Percentiles rank a stretch among this genome's conserved stretches.
Evolutionary conservation across 2,888 invertebrate genomes (phyloP).

Genomic region (Caenorhabditis afra): DNA sequence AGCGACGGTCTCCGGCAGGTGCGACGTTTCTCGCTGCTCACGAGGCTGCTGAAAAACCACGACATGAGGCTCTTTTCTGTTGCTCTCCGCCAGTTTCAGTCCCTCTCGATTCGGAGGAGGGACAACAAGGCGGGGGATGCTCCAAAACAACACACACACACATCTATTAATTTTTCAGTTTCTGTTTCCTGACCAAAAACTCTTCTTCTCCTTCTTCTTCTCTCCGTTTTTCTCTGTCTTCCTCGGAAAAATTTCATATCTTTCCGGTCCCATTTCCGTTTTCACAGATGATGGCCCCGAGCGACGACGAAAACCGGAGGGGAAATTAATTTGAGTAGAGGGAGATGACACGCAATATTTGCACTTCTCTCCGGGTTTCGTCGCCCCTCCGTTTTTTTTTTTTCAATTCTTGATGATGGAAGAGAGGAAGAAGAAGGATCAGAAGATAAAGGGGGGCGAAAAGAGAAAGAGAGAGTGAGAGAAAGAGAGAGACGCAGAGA

Average conservation of each 20-base stretch:
- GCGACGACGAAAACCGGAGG: background rate
- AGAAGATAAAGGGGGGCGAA: conserved; percentile 3
- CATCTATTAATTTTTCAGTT: conserved; percentile 10
- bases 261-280: background rate
- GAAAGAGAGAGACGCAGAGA: conserved; percentile 29
- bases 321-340: conserved; percentile 16
- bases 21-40: conserved; percentile 45
- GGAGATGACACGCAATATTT: conserved; percentile 51
- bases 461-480: too few species aligned
- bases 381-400: background rate
- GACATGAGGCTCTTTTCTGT: background rate
- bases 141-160: background rate
- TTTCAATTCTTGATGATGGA: conserved; percentile 1
- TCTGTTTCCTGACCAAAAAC: background rate
- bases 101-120: background rate
- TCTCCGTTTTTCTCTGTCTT: background rate
- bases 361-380: conserved; percentile 18
- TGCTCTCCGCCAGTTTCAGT: background rate
- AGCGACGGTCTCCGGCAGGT: conserved; percentile 62
- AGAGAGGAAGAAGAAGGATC: too few species aligned
- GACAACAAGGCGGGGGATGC: background rate
- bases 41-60: conserved; percentile 30
- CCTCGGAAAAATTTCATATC: conserved; percentile 5
- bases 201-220: background rate
- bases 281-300: conserved; percentile 5